phyloP scores from a whole-genome alignment of 2,113 vertebrate genomes.

The Struthidea cinerea region DNA sequence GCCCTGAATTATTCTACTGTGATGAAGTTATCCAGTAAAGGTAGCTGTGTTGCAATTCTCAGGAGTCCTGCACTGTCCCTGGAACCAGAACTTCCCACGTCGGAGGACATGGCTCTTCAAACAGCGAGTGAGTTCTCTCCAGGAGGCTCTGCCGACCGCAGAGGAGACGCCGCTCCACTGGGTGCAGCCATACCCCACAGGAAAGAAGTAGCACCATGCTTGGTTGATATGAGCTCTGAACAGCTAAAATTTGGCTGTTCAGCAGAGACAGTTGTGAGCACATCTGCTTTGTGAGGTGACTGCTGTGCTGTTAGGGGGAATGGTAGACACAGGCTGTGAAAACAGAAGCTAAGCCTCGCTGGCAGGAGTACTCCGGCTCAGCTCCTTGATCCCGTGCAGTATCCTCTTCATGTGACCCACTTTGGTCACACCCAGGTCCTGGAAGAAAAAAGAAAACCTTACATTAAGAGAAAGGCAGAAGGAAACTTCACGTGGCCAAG shows the following conservation, averaged over 20 bases:
- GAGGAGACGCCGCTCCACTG: not conserved
- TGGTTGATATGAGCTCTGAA: conserved; percentile 37
- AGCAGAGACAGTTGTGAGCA: not conserved
- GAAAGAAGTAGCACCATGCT: conserved; percentile 71
- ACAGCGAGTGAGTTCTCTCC: not conserved
- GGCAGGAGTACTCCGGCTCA: conserved; percentile 83
- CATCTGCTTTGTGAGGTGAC: conserved; percentile 31
- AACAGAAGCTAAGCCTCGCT: conserved; percentile 81
- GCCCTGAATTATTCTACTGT: conserved; percentile 54
- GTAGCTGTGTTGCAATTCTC: conserved; percentile 66
- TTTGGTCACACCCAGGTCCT: conserved; percentile 97
- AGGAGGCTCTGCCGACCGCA: not conserved
- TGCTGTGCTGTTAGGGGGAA: conserved; percentile 30
- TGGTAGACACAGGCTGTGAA: conserved; percentile 69
- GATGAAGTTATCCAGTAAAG: conserved; percentile 45
- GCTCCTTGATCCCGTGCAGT: conserved; percentile 91
- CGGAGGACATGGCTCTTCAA: not conserved
- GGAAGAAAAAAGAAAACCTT: conserved; percentile 33
- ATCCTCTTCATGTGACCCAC: conserved; percentile 98
- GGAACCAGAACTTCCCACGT: not conserved
- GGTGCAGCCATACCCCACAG: conserved; percentile 4
- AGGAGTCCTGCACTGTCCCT: conserved; percentile 14
- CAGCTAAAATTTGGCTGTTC: not conserved
- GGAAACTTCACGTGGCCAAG: not conserved
- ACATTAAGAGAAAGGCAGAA: not conserved